Base-by-base conservation (phyloP, 2,888 invertebrate species). In the Amblyjoppa proteus region DNA sequence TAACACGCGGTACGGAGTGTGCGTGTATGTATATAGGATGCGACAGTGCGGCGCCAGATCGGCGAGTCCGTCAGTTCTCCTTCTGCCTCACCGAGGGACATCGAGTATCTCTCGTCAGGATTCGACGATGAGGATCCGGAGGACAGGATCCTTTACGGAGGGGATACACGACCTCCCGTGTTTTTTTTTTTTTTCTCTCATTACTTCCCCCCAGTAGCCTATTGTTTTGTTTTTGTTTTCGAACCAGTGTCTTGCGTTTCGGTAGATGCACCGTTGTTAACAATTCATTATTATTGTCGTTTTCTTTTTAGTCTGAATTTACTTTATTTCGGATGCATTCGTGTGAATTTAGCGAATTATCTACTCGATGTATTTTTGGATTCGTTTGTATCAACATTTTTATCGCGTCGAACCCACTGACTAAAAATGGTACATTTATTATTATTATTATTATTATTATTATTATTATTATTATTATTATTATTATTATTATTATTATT, bases 1-100 rank as follows among this genome's bases (percentile, higher is more conserved):
- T 78, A 34, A 41, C 28, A 31, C 25, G 34, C 20, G 49, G 84
- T 90, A 89, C 90, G 90, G 90, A 89, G 89, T 38, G 70, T 75
- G 34, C 64, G 61, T 66, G 49, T 82, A 89, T 89, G 86, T 90
- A 89, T 91, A 90, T 90, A 90, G 89, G 91, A 91, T 91, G 90
- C 92, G 92, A 92, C 92, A 92, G 88, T 89, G 86, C 89, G 92
- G 92, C 92, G 92, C 92, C 92, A 90, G 89, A 85, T 82, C 53
- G 56, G 6, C 77, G 77, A 75, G 74, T 79, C 85, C 70, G 69
- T 82, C 78, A 56, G 80, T 84, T 85, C 89, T 88, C 71, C 64
- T 66, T 81, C 25, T 53, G 25, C 69, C 68, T 86, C 58, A 76
- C 31, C 71, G 58, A 68, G 66, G 81, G 64, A 61, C 68, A 49